Evolutionary conservation across 2,113 vertebrate genomes (phyloP).

Genomic region (Hypanus sabinus): DNA sequence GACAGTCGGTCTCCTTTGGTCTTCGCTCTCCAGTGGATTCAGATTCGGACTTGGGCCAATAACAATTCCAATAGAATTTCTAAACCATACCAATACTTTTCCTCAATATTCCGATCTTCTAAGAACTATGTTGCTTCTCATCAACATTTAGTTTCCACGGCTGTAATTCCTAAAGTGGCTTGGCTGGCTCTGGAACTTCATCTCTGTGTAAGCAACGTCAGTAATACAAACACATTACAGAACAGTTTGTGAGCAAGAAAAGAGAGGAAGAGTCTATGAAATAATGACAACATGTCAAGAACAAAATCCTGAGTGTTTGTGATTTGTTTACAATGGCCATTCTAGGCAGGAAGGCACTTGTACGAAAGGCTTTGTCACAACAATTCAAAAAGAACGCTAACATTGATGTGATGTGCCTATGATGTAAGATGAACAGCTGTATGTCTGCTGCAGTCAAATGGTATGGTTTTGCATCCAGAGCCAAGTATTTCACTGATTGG

Average conservation of each 20-base stretch:
- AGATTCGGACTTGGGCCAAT: no score
- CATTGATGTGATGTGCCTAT: neutral
- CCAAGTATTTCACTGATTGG: neutral
- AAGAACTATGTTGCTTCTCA: neutral
- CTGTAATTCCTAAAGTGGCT: neutral
- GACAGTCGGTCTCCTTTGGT: no score
- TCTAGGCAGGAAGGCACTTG: neutral
- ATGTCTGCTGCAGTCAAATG: neutral
- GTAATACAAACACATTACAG: constrained; percentile 4
- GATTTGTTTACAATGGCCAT: neutral
- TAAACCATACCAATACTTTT: no score
- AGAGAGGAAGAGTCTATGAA: neutral
- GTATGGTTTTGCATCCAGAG: neutral
- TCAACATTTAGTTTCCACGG: neutral
- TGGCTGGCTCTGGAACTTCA: constrained; percentile 6
- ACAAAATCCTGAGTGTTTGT: neutral
- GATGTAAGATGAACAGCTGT: neutral
- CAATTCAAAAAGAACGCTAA: neutral
- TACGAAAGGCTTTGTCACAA: neutral
- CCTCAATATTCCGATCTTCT: neutral
- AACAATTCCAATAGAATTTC: no score
- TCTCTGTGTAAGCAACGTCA: neutral
- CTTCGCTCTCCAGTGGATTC: no score
- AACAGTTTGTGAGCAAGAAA: neutral
- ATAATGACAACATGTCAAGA: neutral